A percentile compares a stretch with the other conserved stretches of the same genome.
Conservation (phyloP, 64 coral and sea anemone species). For the Actinia equina region DNA sequence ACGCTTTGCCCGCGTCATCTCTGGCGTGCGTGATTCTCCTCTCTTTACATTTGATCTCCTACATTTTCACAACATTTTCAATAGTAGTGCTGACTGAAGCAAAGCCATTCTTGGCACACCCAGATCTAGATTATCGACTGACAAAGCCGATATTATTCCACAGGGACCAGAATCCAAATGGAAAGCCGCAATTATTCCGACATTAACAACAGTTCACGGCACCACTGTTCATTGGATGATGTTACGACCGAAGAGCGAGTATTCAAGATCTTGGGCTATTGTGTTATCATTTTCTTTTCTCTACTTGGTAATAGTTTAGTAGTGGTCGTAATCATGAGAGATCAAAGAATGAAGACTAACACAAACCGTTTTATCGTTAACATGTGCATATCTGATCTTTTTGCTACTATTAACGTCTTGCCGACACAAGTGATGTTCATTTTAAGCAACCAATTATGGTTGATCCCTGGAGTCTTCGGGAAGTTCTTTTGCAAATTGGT, state of each 20-base stretch:
- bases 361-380: slow-evolving; percentile 54
- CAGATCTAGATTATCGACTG: background rate
- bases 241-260: background rate
- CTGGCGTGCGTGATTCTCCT: background rate
- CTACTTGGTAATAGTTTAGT: slow-evolving; percentile 50
- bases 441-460: background rate
- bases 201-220: background rate
- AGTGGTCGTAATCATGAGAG: slow-evolving; percentile 31
- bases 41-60: background rate
- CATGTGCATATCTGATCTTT: slow-evolving; percentile 50
- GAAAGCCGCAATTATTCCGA: background rate
- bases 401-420: slow-evolving; percentile 31
- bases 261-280: slow-evolving; percentile 34
- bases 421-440: slow-evolving; percentile 22
- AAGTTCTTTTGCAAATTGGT: slow-evolving; percentile 43
- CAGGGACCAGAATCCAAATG: background rate
- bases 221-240: background rate
- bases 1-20: background rate
- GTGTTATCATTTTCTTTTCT: slow-evolving; percentile 37
- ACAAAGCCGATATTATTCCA: background rate
- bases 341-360: slow-evolving; percentile 38
- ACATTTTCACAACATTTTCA: background rate
- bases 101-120: background rate
- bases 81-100: background rate
- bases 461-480: slow-evolving; percentile 17